Conservation (phyloP, 2,797 vertebrate species). For the Aselliscus stoliczkanus region DNA sequence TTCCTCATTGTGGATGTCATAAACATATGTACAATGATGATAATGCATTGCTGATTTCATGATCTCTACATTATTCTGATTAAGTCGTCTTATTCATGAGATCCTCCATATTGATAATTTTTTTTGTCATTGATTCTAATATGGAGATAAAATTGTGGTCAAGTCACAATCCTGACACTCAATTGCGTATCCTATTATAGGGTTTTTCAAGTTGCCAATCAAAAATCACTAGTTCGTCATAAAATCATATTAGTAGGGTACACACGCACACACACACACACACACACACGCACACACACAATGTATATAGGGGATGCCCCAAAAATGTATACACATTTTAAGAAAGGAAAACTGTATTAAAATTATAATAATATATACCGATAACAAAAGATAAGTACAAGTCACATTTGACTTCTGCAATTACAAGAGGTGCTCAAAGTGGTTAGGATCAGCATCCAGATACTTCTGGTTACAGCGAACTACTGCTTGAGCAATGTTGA, state of each 20-base stretch:
- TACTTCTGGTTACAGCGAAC: no score
- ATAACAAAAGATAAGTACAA: no score
- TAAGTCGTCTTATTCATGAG: not conserved
- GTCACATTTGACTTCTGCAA: no score
- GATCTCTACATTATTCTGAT: not conserved
- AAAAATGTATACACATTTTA: no score
- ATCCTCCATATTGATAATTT: not conserved
- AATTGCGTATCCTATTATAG: not conserved
- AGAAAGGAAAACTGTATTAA: no score
- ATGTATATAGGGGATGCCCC: no score
- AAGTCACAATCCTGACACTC: not conserved
- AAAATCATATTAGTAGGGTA: not conserved
- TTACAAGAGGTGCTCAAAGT: no score
- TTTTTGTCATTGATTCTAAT: not conserved
- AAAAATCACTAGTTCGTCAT: not conserved
- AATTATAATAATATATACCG: no score
- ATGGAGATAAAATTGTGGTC: not conserved
- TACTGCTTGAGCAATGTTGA: no score
- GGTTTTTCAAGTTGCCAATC: not conserved
- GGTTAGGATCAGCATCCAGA: no score
- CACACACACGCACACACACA: not conserved
- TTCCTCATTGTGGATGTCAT: not conserved
- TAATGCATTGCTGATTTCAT: not conserved
- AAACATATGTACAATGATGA: not conserved
- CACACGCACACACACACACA: not conserved